These are phyloP conservation scores for Actias luna DNA, from an alignment of 2,888 invertebrate species.

Conservation along the genomic window DNA sequence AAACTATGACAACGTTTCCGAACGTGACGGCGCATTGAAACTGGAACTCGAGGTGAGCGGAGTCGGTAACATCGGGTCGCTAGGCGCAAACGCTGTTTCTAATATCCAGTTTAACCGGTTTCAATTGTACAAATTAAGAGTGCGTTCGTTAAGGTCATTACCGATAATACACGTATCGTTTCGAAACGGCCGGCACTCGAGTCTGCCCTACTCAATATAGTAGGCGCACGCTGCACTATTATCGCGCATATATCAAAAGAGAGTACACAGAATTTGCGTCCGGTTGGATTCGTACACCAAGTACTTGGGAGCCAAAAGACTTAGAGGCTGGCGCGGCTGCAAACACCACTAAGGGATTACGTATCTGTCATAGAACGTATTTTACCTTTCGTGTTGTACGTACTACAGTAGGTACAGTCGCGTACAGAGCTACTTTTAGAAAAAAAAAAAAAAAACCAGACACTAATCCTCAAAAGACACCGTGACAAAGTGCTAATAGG, in stretches of 20 bases:
- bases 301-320: too few species aligned
- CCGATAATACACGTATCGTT: slow-evolving; percentile 37
- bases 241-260: too few species aligned
- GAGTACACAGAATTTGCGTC: too few species aligned
- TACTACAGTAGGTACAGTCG: too few species aligned
- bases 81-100: slow-evolving; percentile 24
- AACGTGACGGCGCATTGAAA: background rate
- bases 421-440: background rate
- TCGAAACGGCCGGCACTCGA: background rate
- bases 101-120: slow-evolving; percentile 25
- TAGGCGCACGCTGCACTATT: background rate
- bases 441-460: background rate
- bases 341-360: too few species aligned
- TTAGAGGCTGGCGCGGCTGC: too few species aligned
- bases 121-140: slow-evolving; percentile 44
- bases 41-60: slow-evolving; percentile 7
- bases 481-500: slow-evolving; percentile 24
- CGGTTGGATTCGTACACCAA: too few species aligned
- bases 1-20: too few species aligned
- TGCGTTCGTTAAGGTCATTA: slow-evolving; percentile 44
- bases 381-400: too few species aligned
- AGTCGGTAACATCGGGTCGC: slow-evolving; percentile 16
- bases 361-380: too few species aligned
- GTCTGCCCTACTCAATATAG: background rate
- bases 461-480: background rate